Conservation (phyloP, 2,113 vertebrate species). For the Phrynosoma blainvillii region DNA sequence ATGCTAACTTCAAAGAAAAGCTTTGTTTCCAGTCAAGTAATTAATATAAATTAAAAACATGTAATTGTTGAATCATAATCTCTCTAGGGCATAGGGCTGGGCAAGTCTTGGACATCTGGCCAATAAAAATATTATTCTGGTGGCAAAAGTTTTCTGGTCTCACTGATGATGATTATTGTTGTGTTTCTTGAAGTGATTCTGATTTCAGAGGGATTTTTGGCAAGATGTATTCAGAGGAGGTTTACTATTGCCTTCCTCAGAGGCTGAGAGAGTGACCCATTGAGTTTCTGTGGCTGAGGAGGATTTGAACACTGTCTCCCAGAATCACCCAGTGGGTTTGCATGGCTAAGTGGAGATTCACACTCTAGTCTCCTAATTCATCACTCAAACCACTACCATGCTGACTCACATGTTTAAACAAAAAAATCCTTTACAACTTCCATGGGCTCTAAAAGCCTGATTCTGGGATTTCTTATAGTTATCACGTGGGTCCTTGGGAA, state of each 20-base stretch:
- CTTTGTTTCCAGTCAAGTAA: neutral
- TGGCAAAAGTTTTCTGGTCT: neutral
- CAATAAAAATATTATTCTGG: neutral
- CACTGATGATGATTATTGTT: neutral
- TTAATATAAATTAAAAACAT: neutral
- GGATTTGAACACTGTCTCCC: too few species aligned
- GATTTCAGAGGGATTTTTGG: too few species aligned
- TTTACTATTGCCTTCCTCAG: too few species aligned
- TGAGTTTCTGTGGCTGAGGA: too few species aligned
- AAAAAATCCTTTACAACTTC: neutral
- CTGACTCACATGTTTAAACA: neutral
- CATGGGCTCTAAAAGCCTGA: neutral
- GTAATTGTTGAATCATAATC: neutral
- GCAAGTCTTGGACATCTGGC: neutral
- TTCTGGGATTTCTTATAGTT: neutral
- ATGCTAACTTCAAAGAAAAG: too few species aligned
- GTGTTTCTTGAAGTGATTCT: too few species aligned
- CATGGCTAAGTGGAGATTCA: too few species aligned
- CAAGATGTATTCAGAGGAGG: too few species aligned
- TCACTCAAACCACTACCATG: too few species aligned
- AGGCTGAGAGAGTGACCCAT: too few species aligned
- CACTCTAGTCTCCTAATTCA: too few species aligned
- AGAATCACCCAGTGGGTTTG: too few species aligned
- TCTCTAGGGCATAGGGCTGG: neutral
- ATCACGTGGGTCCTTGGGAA: neutral